Evolutionary conservation across 1,140 invertebrate species (phyloP).

Genomic region (Glossosoma conforme): DNA sequence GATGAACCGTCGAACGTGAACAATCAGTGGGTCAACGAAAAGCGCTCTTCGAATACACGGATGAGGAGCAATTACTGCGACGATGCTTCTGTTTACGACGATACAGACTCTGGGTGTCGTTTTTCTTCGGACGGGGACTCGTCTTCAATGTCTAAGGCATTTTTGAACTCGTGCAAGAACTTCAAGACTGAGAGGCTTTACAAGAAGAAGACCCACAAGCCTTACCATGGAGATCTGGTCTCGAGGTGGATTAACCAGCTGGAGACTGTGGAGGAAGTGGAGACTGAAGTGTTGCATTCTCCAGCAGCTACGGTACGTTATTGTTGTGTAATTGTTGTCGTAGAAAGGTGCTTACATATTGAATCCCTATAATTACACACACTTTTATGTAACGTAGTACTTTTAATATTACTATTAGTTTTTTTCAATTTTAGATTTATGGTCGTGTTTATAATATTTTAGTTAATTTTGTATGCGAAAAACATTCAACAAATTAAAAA

Average conservation of each 20-base stretch:
- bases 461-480: too few species aligned
- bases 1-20: conserved; percentile 8
- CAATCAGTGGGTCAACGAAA: conserved; percentile 18
- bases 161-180: conserved; percentile 7
- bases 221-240: conserved; percentile 21
- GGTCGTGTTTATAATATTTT: too few species aligned
- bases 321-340: too few species aligned
- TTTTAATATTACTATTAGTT: too few species aligned
- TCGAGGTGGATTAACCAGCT: conserved; percentile 27
- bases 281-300: conserved; percentile 28
- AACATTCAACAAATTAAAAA: too few species aligned
- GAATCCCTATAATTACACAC: too few species aligned
- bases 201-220: conserved; percentile 15
- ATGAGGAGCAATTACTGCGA: conserved; percentile 5
- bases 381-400: too few species aligned
- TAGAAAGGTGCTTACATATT: too few species aligned
- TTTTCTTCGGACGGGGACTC: conserved; percentile 19
- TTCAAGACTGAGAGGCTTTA: neutral
- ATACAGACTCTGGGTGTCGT: conserved; percentile 19
- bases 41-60: neutral
- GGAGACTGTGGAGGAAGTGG: conserved; percentile 29
- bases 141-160: conserved; percentile 18
- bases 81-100: conserved; percentile 22
- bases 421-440: too few species aligned
- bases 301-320: conserved; percentile 24